Percentiles rank a stretch among this genome's conserved stretches.
Conservation (phyloP, 2,113 vertebrate genomes). For the Cebus imitator region DNA sequence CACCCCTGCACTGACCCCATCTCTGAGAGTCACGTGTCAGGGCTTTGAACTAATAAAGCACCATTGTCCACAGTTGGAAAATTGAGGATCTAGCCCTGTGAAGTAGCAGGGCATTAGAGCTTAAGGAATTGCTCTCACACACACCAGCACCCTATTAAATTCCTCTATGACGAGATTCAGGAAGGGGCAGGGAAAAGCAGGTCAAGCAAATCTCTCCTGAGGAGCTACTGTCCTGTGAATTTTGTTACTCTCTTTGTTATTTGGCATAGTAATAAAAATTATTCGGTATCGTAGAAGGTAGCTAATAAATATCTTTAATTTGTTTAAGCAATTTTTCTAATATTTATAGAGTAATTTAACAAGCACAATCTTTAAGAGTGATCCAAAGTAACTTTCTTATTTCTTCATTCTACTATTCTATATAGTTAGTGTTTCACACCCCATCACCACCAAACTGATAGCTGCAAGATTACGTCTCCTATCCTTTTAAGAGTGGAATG, state of each 20-base stretch:
- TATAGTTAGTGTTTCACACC: background rate
- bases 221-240: background rate
- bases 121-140: background rate
- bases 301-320: background rate
- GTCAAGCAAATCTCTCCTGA: accelerated
- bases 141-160: accelerated
- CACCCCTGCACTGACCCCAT: constrained; percentile 48
- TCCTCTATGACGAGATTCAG: accelerated
- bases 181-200: accelerated
- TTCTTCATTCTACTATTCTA: background rate
- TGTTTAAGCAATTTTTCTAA: background rate
- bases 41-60: background rate
- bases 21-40: constrained; percentile 33
- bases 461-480: accelerated
- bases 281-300: background rate
- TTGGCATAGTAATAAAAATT: background rate
- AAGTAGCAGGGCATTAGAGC: background rate
- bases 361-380: background rate
- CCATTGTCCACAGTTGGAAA: constrained; percentile 53
- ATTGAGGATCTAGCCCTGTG: background rate
- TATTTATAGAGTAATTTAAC: background rate
- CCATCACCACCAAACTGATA: background rate
- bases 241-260: background rate
- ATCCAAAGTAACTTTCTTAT: background rate
- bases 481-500: background rate